phyloP scores from a whole-genome alignment of 1,140 invertebrate species.

The Euwallacea similis region DNA sequence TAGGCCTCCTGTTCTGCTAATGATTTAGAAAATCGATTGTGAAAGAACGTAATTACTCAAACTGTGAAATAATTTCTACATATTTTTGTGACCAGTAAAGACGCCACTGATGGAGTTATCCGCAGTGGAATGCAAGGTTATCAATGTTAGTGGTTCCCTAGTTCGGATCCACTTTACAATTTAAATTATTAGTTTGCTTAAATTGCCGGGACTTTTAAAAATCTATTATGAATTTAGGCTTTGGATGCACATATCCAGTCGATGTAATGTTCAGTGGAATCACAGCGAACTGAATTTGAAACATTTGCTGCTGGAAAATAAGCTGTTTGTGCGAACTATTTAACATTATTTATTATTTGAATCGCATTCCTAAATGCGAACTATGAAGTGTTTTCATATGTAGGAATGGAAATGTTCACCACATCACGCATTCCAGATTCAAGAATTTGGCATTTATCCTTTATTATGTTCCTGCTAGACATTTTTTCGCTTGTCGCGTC shows the following conservation, averaged over 20 bases:
- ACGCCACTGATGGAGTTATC: conserved; percentile 19
- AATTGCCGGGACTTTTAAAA: background rate
- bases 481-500: conserved; percentile 18
- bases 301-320: too few species aligned
- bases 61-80: background rate
- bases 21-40: too few species aligned
- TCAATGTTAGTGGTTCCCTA: conserved; percentile 11
- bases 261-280: too few species aligned
- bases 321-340: too few species aligned
- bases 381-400: background rate
- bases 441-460: conserved; percentile 26
- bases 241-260: too few species aligned
- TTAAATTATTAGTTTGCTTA: background rate
- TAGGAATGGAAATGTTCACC: conserved; percentile 9
- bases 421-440: conserved; percentile 21
- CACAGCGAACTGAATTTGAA: too few species aligned
- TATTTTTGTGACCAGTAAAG: conserved; percentile 15
- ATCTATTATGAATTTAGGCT: too few species aligned
- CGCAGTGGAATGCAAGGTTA: conserved; percentile 27
- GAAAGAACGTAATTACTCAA: background rate
- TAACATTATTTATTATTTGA: too few species aligned
- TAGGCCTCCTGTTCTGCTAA: background rate
- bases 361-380: too few species aligned
- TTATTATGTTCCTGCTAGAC: conserved; percentile 19
- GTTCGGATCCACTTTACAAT: background rate